Conservation (phyloP, 2,888 invertebrate species). For the Eueremaeus valkanovi region DNA sequence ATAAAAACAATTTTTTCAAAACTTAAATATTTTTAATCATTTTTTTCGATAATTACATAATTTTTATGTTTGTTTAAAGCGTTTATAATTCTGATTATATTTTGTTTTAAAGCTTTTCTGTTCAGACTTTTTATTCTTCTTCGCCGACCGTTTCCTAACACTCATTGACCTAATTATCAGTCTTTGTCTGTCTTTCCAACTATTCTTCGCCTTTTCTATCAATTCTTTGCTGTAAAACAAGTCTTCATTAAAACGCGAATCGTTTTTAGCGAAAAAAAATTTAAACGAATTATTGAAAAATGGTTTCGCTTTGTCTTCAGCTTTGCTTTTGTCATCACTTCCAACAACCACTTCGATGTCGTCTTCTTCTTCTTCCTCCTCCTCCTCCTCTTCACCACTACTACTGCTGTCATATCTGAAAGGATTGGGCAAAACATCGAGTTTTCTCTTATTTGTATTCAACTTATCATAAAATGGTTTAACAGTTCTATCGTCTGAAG, state of each 20-base stretch:
- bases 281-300: not conserved
- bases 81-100: not conserved
- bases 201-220: conserved; percentile 8
- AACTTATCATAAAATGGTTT: conserved; percentile 22
- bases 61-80: not conserved
- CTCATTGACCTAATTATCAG: conserved; percentile 14
- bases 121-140: conserved; percentile 16
- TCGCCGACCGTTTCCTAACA: conserved; percentile 13
- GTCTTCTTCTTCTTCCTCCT: conserved; percentile 10
- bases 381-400: conserved; percentile 16
- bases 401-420: conserved; percentile 32
- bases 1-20: too few species aligned
- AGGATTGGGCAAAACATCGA: conserved; percentile 4
- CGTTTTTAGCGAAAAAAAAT: conserved; percentile 33
- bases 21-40: too few species aligned
- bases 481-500: not conserved
- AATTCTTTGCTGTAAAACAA: conserved; percentile 10
- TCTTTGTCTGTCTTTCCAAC: conserved; percentile 17
- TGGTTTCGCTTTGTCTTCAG: not conserved
- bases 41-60: too few species aligned
- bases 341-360: not conserved
- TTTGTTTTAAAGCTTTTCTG: not conserved
- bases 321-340: not conserved
- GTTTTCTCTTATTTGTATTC: not conserved
- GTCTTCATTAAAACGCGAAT: conserved; percentile 25